phyloP scores from a whole-genome alignment of 2,888 invertebrate genomes.

The Vanessa cardui region DNA sequence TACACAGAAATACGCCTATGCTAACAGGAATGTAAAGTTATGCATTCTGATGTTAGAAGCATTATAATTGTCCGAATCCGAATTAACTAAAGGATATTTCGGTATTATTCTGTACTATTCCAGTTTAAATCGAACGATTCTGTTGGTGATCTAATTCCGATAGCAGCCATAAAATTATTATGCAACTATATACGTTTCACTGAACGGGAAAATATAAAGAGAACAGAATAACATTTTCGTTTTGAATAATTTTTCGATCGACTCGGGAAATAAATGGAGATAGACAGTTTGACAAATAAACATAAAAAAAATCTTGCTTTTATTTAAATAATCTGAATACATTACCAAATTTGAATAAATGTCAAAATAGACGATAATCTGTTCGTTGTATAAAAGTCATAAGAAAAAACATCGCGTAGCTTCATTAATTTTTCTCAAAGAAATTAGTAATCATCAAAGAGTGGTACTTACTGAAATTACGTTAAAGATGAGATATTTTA shows the following conservation, averaged over 20 bases:
- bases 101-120: background rate
- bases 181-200: background rate
- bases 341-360: background rate
- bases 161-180: background rate
- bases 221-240: background rate
- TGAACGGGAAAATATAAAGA: background rate
- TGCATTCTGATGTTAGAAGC: background rate
- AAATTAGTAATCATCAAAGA: no score
- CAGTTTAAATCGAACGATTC: conserved; percentile 7
- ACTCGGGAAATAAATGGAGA: background rate
- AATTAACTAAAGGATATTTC: background rate
- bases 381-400: no score
- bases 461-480: no score
- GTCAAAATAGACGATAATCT: no score
- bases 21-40: background rate
- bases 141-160: conserved; percentile 1
- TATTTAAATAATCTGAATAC: background rate
- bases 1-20: background rate
- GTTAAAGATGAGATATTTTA: no score
- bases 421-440: no score
- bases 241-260: conserved; percentile 3
- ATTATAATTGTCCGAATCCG: background rate
- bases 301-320: background rate
- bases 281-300: background rate
- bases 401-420: no score